Percentiles rank a stretch among this genome's conserved stretches.
Evolutionary conservation across 92 coral and sea anemone species (phyloP).

Genomic region (Diadumene lineata): DNA sequence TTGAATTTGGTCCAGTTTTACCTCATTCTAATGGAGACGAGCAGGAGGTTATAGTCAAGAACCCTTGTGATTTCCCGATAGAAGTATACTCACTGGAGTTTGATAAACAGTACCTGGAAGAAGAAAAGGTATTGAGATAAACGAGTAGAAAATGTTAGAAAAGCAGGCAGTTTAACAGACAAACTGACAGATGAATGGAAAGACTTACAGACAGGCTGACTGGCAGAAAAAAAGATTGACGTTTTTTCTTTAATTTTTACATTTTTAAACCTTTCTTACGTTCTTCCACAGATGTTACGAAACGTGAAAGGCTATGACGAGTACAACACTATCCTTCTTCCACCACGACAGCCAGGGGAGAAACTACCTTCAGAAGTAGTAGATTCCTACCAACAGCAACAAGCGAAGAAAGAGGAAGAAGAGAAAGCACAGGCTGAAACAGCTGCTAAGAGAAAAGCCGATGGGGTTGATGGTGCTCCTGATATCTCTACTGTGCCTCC

Average conservation of each 20-base stretch:
- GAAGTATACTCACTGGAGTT: slow-evolving; percentile 96
- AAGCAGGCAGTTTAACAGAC: not conserved
- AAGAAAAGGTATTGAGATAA: slow-evolving; percentile 86
- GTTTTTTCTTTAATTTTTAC: no score
- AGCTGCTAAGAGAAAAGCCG: slow-evolving; percentile 67
- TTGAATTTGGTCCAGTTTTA: slow-evolving; percentile 95
- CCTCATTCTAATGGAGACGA: slow-evolving; percentile 97
- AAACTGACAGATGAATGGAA: not conserved
- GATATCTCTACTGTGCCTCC: slow-evolving; percentile 58
- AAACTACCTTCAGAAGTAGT: slow-evolving; percentile 84
- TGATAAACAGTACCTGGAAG: slow-evolving; percentile 95
- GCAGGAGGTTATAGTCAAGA: slow-evolving; percentile 76
- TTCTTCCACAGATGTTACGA: slow-evolving; percentile 70
- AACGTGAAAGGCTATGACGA: slow-evolving; percentile 98
- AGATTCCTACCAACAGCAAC: slow-evolving; percentile 79
- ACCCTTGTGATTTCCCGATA: slow-evolving; percentile 87
- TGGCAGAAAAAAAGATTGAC: no score
- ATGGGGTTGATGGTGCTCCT: slow-evolving; percentile 23
- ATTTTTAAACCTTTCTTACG: not conserved
- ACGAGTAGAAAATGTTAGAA: no score
- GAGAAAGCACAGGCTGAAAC: slow-evolving; percentile 86
- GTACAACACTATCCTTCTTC: slow-evolving; percentile 91
- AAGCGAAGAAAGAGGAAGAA: slow-evolving; percentile 79
- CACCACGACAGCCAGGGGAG: slow-evolving; percentile 89
- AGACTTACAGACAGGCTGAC: not conserved